phyloP scores from a whole-genome alignment of 2,113 vertebrate species.

The Choloepus hoffmanni region DNA sequence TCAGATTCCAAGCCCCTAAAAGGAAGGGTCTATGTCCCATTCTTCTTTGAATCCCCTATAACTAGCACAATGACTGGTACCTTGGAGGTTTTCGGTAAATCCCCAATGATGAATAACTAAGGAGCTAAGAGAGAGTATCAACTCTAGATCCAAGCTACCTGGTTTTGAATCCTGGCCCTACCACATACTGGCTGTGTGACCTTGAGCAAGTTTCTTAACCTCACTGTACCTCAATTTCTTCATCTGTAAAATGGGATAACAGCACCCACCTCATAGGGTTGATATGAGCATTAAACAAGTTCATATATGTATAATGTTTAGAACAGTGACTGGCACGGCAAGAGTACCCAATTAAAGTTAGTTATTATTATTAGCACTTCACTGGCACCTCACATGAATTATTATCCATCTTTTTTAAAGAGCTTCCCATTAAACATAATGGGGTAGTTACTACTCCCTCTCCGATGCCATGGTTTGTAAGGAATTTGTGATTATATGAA shows the following conservation, averaged over 20 bases:
- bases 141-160: background rate
- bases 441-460: conserved; percentile 54
- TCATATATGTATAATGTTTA: background rate
- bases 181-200: background rate
- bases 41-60: background rate
- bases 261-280: background rate
- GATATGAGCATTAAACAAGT: background rate
- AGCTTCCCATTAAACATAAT: conserved; percentile 46
- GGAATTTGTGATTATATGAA: conserved; percentile 64
- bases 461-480: background rate
- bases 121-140: background rate
- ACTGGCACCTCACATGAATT: background rate
- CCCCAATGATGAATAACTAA: background rate
- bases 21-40: background rate
- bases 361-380: background rate
- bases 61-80: background rate
- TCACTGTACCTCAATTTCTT: background rate
- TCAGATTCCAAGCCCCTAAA: background rate
- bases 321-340: background rate
- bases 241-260: background rate
- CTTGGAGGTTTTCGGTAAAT: background rate
- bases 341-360: background rate
- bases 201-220: background rate
- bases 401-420: conserved; percentile 27
- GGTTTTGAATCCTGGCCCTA: background rate